Conservation (phyloP, 1,140 invertebrate species). For the Trypoxylus dichotomus region DNA sequence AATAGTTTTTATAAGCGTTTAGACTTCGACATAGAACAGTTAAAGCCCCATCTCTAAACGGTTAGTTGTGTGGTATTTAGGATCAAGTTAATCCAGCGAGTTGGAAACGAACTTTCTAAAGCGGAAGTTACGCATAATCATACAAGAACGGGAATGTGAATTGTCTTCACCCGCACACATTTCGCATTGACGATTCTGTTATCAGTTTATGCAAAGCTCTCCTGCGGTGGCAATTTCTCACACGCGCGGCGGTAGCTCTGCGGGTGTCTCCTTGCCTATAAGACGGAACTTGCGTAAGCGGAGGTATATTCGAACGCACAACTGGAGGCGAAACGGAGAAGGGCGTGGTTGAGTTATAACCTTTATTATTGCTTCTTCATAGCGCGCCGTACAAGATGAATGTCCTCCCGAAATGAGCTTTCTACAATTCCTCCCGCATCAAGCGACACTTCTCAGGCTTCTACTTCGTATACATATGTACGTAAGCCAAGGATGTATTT, state of each 20-base stretch:
- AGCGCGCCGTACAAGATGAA: constrained; percentile 45
- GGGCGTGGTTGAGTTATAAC: constrained; percentile 45
- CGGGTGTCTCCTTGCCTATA: constrained; percentile 4
- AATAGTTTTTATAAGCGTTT: too few species aligned
- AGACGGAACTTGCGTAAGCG: not conserved
- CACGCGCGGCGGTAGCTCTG: not conserved
- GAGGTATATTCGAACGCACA: not conserved
- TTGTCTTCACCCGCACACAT: not conserved
- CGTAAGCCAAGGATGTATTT: too few species aligned
- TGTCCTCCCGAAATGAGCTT: constrained; percentile 46
- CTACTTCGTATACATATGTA: not conserved
- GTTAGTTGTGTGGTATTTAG: too few species aligned
- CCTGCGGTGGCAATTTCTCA: constrained; percentile 10
- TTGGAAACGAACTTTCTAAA: too few species aligned
- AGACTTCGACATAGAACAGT: too few species aligned
- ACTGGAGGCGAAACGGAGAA: constrained; percentile 32
- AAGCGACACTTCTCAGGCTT: not conserved
- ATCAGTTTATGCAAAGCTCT: constrained; percentile 19
- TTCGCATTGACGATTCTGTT: not conserved
- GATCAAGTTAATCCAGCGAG: too few species aligned
- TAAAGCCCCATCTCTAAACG: too few species aligned
- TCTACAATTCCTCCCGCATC: constrained; percentile 29
- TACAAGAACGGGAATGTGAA: not conserved
- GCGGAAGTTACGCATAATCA: too few species aligned
- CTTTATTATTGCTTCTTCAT: constrained; percentile 47